These are phyloP conservation scores for Agrochola macilenta DNA, from an alignment of 2,888 invertebrate species.

Conservation along the genomic window DNA sequence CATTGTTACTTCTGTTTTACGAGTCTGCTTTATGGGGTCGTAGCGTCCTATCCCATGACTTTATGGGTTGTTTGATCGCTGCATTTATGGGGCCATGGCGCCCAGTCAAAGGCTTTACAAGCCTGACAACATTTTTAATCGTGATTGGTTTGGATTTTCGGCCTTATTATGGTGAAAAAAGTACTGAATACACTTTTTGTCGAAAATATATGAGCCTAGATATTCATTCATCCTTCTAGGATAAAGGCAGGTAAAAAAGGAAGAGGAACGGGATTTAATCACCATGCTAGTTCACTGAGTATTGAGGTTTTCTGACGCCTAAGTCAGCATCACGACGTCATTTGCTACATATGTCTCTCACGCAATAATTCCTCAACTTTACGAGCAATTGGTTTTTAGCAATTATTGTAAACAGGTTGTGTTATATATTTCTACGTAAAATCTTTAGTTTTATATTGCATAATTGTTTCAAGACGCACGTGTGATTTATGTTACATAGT, in stretches of 20 bases:
- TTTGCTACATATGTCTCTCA: too few relatives aligned
- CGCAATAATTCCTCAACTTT: background rate
- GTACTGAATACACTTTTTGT: background rate
- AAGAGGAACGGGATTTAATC: too few relatives aligned
- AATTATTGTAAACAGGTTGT: too few relatives aligned
- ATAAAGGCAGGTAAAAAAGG: background rate
- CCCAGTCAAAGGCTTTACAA: constrained; percentile 30
- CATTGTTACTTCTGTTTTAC: constrained; percentile 48
- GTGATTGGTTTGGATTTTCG: background rate
- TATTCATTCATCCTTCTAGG: background rate
- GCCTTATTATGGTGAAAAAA: background rate
- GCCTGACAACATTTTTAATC: constrained; percentile 2
- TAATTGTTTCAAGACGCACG: background rate
- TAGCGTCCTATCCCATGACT: constrained; percentile 16
- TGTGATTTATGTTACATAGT: background rate
- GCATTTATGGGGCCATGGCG: constrained; percentile 49
- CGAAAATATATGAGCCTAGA: background rate
- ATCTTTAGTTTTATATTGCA: background rate
- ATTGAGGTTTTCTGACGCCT: background rate
- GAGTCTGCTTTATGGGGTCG: constrained; percentile 37
- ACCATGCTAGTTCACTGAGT: background rate
- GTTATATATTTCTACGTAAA: background rate
- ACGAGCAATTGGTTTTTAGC: background rate
- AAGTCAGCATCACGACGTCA: too few relatives aligned
- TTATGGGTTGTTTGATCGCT: constrained; percentile 48